phyloP scores from a whole-genome alignment of 2,888 invertebrate genomes.

The Oasisia sp. region DNA sequence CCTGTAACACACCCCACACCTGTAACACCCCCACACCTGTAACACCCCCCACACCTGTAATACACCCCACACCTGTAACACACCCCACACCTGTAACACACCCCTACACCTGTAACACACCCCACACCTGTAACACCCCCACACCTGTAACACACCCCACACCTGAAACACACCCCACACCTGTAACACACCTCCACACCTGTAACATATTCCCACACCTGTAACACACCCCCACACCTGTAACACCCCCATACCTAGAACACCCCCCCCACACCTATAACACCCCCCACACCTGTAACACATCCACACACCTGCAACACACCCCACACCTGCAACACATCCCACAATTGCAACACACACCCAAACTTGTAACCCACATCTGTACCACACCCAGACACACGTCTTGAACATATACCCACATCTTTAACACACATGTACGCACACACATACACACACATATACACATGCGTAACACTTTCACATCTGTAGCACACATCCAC shows the following conservation, averaged over 20 bases:
- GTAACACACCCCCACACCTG: slow-evolving; percentile 66
- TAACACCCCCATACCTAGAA: neutral
- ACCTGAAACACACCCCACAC: no score
- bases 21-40: slow-evolving; percentile 67
- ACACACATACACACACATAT: neutral
- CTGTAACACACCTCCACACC: neutral
- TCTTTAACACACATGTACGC: slow-evolving; percentile 48
- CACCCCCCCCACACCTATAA: no score
- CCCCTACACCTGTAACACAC: no score
- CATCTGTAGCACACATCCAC: no score
- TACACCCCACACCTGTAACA: no score
- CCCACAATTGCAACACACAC: neutral
- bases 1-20: slow-evolving; percentile 69
- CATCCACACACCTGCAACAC: slow-evolving; percentile 55
- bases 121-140: no score
- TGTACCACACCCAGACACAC: slow-evolving; percentile 47
- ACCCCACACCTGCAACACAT: slow-evolving; percentile 67
- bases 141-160: no score
- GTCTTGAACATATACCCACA: neutral
- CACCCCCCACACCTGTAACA: slow-evolving; percentile 48
- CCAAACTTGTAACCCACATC: slow-evolving; percentile 62
- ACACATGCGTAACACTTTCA: no score
- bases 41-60: neutral
- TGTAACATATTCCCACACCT: slow-evolving; percentile 68
- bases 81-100: no score